Evolutionary conservation across 2,113 vertebrate genomes (phyloP), one percentile per base, ranked within the genome.

Genomic region (Corvus hawaiiensis): DNA sequence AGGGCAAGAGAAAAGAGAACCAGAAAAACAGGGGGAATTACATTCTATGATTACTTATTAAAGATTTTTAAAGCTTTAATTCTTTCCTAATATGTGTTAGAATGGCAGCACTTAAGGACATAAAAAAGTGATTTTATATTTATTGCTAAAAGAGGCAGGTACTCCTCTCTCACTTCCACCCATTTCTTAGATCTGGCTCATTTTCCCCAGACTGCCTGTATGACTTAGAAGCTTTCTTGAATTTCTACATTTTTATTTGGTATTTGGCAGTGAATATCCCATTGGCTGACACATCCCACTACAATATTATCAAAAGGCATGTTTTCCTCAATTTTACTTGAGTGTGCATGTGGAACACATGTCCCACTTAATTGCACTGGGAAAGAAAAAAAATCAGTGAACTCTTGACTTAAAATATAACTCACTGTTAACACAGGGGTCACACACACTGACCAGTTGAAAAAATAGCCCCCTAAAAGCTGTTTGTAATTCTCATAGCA

Each of bases 401-500:
- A 92, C 73, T 96, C 64, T 37, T 86, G 90, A 88, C 90, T 94
- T 86, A 61, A 64, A 86, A 23, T 28, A 71, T 94, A 94, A 94
- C 48, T 88, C 75, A 46, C 61, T 91, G 83, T 80, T 91, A 92
- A 90, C 78, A 86, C 27, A 62, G 11, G 52, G 85, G 92, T 96
- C 94, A 92, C 39, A 79, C 69, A 87, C 52, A 77, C 72, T 67
- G 85, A 54, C 55, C 68, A 80, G 64, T 81, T 75, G 85, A 93
- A 93, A 97, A 97, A 94, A 93, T 80, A 88, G 28, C 26, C 30
- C 93, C 54, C 67, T 63, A 78, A 91, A 93, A 91, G 82, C 71
- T 58, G 26, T 69, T 35, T 77, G 67, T 28, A 87, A 81, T 77
- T 92, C 89, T 87, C 49, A 72, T 39, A 78, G 63, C 54, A 64